Base-by-base conservation (phyloP, 2,113 vertebrate genomes). In the Sciurus niger region DNA sequence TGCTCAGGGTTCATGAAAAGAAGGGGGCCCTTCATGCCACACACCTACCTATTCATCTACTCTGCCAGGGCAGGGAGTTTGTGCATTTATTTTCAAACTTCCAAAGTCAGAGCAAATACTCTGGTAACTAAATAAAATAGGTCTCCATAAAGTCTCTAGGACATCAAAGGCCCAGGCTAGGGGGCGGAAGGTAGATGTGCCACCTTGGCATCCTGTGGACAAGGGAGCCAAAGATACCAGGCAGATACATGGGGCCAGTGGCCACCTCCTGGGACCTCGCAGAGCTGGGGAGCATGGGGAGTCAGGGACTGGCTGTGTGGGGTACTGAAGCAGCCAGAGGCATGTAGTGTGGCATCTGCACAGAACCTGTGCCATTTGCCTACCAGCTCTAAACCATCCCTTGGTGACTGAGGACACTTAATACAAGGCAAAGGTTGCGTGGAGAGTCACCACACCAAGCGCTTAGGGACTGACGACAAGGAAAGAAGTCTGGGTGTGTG, bases 151-250 rank as follows among this genome's bases (percentile, higher is more conserved):
- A 92, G 73, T 14, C 20, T 8, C 22, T 30, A 70, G 46, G n/a
- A 65, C 70, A 34, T 0, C 2, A 8, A 10, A 58, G 30, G 25
- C 7, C 34, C 12, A 92, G 84, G 67, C 32, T 25, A 65, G 32
- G 67, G 60, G 32, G 28, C 4, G 55, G 25, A 58, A 10, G 65
- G 34, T 1, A 6, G 0, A 10, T 12, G 2, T 11, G 32, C 17
- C 17, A 68, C 46, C 32, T 24, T 8, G 60, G 85, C 30, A n/a
- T 37, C 60, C 25, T 0, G 10, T 1, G 1, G 1, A 6, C 0
- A 2, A 32, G 24, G 55, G 51, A 3, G 43, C 28, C 0, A 0
- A 0, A 6, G 70, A 30, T 40, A 58, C 93, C 48, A 58, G 63
- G 48, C 1, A 6, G 37, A 63, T 20, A 37, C 6, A 0, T 4